phyloP scores from a whole-genome alignment of 53 echinoderm and acorn worm species.

The Echinometra lucunter region DNA sequence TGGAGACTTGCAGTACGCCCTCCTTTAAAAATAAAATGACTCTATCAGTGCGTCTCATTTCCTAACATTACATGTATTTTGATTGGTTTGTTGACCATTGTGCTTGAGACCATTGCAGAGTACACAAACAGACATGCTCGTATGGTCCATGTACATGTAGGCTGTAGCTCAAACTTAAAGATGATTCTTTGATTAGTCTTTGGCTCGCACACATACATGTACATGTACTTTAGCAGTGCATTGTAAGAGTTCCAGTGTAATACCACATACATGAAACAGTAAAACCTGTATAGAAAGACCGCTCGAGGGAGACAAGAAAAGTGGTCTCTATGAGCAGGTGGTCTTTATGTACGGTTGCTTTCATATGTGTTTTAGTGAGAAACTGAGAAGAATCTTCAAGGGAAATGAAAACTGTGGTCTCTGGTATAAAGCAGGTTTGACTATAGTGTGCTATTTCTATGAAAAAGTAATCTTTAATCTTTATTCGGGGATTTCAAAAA shows the following conservation, averaged over 20 bases:
- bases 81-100: conserved; percentile 60
- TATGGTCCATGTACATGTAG: too few species aligned
- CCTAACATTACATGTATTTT: conserved; percentile 12
- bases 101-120: conserved; percentile 48
- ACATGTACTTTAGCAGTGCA: background rate
- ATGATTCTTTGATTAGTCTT: background rate
- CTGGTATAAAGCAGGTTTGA: too few species aligned
- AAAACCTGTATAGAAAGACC: too few species aligned
- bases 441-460: background rate
- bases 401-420: too few species aligned
- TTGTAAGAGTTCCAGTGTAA: too few species aligned
- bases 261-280: too few species aligned
- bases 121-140: conserved; percentile 47
- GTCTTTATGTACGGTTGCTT: too few species aligned
- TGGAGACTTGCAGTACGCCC: background rate
- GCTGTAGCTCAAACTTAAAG: too few species aligned
- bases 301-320: too few species aligned
- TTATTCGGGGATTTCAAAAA: background rate
- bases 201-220: background rate
- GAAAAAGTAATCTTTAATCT: background rate
- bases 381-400: too few species aligned
- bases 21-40: background rate
- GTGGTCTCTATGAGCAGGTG: too few species aligned
- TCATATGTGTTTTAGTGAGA: too few species aligned
- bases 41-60: conserved; percentile 28